A percentile compares a stretch with the other conserved stretches of the same genome.
Conservation (phyloP, 1,140 invertebrate genomes). For the Globodera ellingtonae region DNA sequence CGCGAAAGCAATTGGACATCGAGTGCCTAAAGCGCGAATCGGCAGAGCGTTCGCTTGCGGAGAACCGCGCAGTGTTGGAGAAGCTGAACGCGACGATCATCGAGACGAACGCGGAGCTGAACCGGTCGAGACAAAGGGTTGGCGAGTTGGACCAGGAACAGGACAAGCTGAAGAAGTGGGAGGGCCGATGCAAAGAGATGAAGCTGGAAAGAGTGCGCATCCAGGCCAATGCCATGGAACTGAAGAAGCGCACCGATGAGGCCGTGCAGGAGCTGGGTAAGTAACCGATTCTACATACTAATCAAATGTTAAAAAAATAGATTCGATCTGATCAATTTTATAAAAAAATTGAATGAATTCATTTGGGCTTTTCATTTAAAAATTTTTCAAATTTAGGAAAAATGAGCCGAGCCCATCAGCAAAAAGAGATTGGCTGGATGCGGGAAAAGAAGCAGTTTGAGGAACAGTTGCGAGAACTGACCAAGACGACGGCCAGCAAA, state of each 20-base stretch:
- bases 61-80: slow-evolving; percentile 25
- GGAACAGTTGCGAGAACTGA: slow-evolving; percentile 15
- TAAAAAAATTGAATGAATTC: too few species aligned
- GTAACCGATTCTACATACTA: not conserved
- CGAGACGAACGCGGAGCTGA: slow-evolving; percentile 38
- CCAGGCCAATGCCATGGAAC: slow-evolving; percentile 52
- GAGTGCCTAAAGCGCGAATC: slow-evolving; percentile 34
- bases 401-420: slow-evolving; percentile 28
- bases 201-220: slow-evolving; percentile 53
- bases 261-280: slow-evolving; percentile 38
- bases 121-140: slow-evolving; percentile 23
- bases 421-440: slow-evolving; percentile 41
- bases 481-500: not conserved
- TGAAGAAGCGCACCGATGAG: slow-evolving; percentile 62
- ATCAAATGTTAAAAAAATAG: not conserved
- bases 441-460: slow-evolving; percentile 27
- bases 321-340: too few species aligned
- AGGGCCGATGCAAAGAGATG: slow-evolving; percentile 60
- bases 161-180: slow-evolving; percentile 58
- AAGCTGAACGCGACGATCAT: slow-evolving; percentile 47
- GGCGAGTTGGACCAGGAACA: slow-evolving; percentile 54
- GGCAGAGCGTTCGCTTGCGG: slow-evolving; percentile 33
- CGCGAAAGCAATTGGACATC: not conserved
- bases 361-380: too few species aligned
- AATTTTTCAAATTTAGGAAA: slow-evolving; percentile 26